Conservation (phyloP, 2,797 vertebrate genomes). For the Hipposideros larvatus region DNA sequence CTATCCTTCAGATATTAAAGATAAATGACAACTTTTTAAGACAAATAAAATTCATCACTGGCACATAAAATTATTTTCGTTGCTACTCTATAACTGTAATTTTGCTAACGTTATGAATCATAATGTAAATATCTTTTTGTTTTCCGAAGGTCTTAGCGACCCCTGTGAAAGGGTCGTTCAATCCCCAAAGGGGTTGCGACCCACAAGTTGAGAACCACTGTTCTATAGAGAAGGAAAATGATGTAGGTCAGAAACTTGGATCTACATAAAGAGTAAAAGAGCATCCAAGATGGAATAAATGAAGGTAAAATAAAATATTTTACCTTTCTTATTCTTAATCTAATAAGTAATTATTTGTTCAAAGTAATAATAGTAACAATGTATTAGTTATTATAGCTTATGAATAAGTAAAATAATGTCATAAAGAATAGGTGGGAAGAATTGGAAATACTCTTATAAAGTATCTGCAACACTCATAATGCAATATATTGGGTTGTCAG, state of each 20-base stretch:
- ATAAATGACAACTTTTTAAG: background rate
- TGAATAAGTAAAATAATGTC: background rate
- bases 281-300: background rate
- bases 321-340: background rate
- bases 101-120: no score
- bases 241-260: background rate
- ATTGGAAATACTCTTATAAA: background rate
- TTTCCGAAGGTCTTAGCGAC: no score
- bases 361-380: background rate
- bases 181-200: no score
- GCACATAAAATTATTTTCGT: no score
- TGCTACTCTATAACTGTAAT: no score
- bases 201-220: no score
- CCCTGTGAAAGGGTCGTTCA: no score
- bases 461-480: background rate
- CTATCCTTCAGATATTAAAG: background rate
- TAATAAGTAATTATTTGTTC: background rate
- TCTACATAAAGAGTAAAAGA: background rate
- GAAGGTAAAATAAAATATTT: background rate
- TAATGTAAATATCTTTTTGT: no score
- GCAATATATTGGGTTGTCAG: no score
- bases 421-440: background rate
- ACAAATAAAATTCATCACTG: background rate
- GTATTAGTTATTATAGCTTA: background rate
- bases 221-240: background rate